Base-by-base conservation (phyloP, 2,113 vertebrate species). In the Lonchura striata region DNA sequence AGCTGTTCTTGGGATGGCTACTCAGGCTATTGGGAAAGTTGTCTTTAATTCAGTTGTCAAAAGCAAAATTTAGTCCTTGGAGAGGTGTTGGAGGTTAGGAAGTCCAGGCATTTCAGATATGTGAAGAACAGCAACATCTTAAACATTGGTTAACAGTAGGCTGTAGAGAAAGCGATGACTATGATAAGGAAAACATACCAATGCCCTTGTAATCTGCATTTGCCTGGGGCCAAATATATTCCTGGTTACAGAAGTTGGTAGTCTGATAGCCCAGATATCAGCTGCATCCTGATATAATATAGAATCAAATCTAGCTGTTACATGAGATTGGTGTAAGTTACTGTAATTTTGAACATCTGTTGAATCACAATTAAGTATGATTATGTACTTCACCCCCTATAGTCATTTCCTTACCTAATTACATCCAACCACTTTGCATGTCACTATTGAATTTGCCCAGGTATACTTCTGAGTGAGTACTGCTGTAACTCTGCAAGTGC, bases 321-420 rank as follows among this genome's bases (percentile, higher is more conserved):
- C 17, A 93, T 92, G 25, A 81, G 82, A 56, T 7, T 83, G 82
- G 85, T 92, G 68, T 83, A 95, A 92, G 86, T 92, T 95, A 93
- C 92, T 90, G 92, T 94, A 41, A 93, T 96, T 96, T 57, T 75
- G 87, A 94, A 95, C 85, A 92, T 93, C 94, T 95, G 92, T 86
- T 96, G 95, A 95, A 86, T 88, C 64, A 63, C 90, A 91, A 87
- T 85, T 92, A 95, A 72, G 90, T 91, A 90, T 95, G 85, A 96
- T 96, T 95, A 97, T 81, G 72, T 77, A 74, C 90, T 96, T 96
- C 93, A 93, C 71, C 44, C 35, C 69, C 90, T 83, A 84, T 44
- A 95, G 83, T 87, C 0, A 90, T 94, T 95, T 95, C 90, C 86
- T 88, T 92, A 53, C 80, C 75, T 92, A 91, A 97, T 96, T 95